These are phyloP conservation scores for Pedionomus torquatus DNA, from an alignment of 2,113 vertebrate genomes.

Conservation along the genomic window DNA sequence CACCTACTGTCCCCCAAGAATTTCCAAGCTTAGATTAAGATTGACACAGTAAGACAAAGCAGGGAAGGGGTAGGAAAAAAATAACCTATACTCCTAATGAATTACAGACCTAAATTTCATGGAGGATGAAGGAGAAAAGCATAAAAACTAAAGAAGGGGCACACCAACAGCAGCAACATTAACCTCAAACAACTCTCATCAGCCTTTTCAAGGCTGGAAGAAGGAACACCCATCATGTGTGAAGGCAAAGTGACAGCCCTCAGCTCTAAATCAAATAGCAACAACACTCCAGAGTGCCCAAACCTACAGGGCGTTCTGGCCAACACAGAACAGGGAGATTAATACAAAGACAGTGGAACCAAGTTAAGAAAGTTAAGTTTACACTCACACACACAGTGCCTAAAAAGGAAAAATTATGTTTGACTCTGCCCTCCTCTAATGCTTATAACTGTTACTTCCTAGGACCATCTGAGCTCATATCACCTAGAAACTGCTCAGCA, in stretches of 20 bases:
- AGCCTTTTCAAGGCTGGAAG: neutral
- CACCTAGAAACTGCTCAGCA: conserved; percentile 76
- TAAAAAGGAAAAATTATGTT: neutral
- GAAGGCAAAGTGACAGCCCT: conserved; percentile 81
- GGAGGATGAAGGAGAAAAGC: neutral
- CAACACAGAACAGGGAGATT: conserved; percentile 68
- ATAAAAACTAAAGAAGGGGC: neutral
- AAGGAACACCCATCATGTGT: neutral
- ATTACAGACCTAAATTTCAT: neutral
- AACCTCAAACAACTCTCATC: neutral
- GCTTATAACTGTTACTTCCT: neutral
- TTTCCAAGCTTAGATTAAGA: neutral
- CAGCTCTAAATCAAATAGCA: conserved; percentile 80
- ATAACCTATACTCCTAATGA: neutral
- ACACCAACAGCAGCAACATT: neutral
- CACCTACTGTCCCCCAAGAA: neutral
- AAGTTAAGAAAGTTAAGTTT: neutral
- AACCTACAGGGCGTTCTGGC: conserved; percentile 84
- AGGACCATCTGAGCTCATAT: neutral
- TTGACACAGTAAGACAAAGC: neutral
- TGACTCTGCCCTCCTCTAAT: neutral
- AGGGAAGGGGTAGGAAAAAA: neutral
- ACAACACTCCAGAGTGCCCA: conserved; percentile 79
- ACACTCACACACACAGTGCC: neutral
- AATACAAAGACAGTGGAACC: neutral